Evolutionary conservation across 2,888 invertebrate genomes (phyloP), one percentile per base, ranked within the genome.

Genomic region (Himalopsyche kuldschensis): DNA sequence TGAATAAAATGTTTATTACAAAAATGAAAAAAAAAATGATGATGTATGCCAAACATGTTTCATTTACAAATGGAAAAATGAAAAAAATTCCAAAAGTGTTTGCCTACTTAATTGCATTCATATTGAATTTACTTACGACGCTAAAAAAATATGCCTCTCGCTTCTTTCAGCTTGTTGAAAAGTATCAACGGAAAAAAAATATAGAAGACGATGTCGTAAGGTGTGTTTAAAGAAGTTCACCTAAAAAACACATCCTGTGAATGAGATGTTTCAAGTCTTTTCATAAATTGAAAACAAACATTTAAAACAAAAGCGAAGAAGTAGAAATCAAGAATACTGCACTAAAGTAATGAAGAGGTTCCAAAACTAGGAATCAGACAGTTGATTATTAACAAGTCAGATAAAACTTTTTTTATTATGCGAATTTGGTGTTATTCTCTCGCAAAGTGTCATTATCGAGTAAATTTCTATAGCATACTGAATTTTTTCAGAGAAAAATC

Each of bases 281-380:
- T 69, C 69, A 69, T 69, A 69, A 69, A 69, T 69, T 69, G 69
- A 69, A 69, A 69, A 69, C 69, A 69, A 69, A 69, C 69, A 69
- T 69, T 69, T 69, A 69, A 69, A 69, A 69, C 30, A 69, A 69
- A 69, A 69, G 27, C 20, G 69, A 27, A 69, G 69, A 69, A 69
- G 30, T 27, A 69, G 69, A 69, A 69, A 69, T 69, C 69, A 69
- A 69, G 69, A 69, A 24, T 69, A 69, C 30, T 69, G 69, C 69
- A 69, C 69, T 69, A 69, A 41, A 27, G 69, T 69, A 69, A 69
- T 11, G 69, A 27, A 69, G 27, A 27, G 69, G 30, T 69, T 69
- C 69, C 11, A 27, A 69, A 69, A 27, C 69, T 63, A 5, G 20
- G 55, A 69, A 69, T 41, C 35, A 35, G 35, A 8, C 35, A 6